These are phyloP conservation scores for Heliconius congener DNA, from an alignment of 1,140 invertebrate genomes.

Conservation along the genomic window DNA sequence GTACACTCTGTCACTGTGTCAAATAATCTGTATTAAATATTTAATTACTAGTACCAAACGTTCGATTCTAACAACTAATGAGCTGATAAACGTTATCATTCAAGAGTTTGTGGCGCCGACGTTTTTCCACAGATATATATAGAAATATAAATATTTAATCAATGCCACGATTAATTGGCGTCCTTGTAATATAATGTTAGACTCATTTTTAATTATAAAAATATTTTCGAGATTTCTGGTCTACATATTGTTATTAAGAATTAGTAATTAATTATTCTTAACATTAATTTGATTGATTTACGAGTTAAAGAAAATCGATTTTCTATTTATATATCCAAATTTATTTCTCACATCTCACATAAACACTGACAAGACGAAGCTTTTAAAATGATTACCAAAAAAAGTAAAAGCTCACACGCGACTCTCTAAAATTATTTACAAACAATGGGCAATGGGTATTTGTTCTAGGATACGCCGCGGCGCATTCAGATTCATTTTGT, in stretches of 20 bases:
- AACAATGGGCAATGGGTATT: constrained; percentile 33
- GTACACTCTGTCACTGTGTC: neutral
- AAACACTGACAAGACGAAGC: neutral
- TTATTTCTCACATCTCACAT: neutral
- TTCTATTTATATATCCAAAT: neutral
- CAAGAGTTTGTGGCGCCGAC: constrained; percentile 22
- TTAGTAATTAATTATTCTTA: neutral
- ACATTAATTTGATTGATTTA: neutral
- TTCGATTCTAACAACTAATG: neutral
- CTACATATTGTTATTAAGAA: neutral
- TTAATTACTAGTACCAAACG: neutral
- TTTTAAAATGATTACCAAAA: constrained; percentile 7
- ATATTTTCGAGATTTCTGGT: neutral
- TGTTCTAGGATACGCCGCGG: constrained; percentile 33
- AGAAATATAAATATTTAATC: constrained; percentile 7
- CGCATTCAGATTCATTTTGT: constrained; percentile 34
- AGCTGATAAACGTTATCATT: constrained; percentile 35
- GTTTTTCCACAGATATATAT: constrained; percentile 13
- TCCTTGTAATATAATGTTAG: constrained; percentile 28
- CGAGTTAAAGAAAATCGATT: neutral
- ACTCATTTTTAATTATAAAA: neutral
- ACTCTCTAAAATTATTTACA: constrained; percentile 31
- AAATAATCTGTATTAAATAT: neutral
- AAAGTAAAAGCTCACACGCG: constrained; percentile 17
- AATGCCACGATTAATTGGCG: constrained; percentile 19